A percentile compares a stretch with the other conserved stretches of the same genome.
These are phyloP conservation scores for Candoia aspera DNA, from an alignment of 2,113 vertebrate species.

Conservation along the genomic window DNA sequence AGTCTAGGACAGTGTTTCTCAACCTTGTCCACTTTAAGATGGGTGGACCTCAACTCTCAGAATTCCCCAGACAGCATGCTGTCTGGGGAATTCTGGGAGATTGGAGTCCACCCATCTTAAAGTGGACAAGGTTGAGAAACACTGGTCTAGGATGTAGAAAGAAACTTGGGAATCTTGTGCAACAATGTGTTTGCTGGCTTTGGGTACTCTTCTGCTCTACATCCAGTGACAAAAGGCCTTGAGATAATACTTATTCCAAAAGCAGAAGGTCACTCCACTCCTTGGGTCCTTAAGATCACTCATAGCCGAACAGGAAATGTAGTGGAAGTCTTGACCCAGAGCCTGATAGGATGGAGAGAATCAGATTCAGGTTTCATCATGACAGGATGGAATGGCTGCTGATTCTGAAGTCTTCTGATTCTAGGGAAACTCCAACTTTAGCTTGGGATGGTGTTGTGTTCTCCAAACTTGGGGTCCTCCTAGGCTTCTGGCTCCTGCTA, in stretches of 20 bases:
- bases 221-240: neutral
- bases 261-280: neutral
- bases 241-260: neutral
- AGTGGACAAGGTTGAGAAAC: too few relatives aligned
- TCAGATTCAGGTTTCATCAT: neutral
- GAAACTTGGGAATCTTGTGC: neutral
- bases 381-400: neutral
- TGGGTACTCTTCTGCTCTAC: neutral
- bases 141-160: too few relatives aligned
- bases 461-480: neutral
- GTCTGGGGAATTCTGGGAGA: neutral
- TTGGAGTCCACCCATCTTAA: too few relatives aligned
- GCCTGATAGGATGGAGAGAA: neutral
- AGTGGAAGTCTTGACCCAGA: neutral
- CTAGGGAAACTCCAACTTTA: neutral
- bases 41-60: neutral
- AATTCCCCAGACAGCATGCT: neutral
- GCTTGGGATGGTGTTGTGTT: neutral
- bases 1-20: neutral
- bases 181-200: neutral
- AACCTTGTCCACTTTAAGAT: neutral
- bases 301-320: neutral
- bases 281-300: neutral
- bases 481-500: too few relatives aligned
- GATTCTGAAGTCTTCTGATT: neutral